Evolutionary conservation across 2,888 invertebrate genomes (phyloP).

Genomic region (Chironomus tentans): DNA sequence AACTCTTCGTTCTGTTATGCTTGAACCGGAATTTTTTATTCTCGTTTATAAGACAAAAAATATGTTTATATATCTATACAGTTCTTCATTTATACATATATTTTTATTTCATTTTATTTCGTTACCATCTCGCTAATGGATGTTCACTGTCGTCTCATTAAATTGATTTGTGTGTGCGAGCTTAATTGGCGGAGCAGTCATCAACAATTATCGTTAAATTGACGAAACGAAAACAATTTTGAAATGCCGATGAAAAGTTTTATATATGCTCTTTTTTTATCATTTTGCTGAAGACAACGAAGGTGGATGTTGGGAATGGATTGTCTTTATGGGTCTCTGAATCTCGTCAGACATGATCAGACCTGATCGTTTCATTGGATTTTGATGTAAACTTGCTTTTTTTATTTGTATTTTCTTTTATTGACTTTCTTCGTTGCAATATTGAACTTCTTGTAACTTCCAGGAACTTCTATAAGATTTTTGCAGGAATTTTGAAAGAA

Average conservation of each 20-base stretch:
- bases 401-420: too few relatives aligned
- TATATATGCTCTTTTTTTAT: neutral
- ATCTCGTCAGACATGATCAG: too few relatives aligned
- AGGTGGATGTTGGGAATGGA: too few relatives aligned
- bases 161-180: conserved; percentile 19
- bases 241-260: neutral
- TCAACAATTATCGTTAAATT: conserved; percentile 14
- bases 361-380: too few relatives aligned
- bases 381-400: too few relatives aligned
- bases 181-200: conserved; percentile 18
- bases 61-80: neutral
- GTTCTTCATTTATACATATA: too few relatives aligned
- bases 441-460: too few relatives aligned
- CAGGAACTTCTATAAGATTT: too few relatives aligned
- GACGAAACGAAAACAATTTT: neutral
- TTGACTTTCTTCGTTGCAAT: too few relatives aligned
- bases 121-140: conserved; percentile 18
- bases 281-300: neutral
- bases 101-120: neutral
- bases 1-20: neutral
- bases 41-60: neutral
- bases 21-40: conserved; percentile 4
- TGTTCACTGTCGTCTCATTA: conserved; percentile 5
- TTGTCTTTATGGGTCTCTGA: too few relatives aligned
- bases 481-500: too few relatives aligned